These are phyloP conservation scores for Toxostoma redivivum DNA, from an alignment of 2,113 vertebrate species.

Conservation along the genomic window DNA sequence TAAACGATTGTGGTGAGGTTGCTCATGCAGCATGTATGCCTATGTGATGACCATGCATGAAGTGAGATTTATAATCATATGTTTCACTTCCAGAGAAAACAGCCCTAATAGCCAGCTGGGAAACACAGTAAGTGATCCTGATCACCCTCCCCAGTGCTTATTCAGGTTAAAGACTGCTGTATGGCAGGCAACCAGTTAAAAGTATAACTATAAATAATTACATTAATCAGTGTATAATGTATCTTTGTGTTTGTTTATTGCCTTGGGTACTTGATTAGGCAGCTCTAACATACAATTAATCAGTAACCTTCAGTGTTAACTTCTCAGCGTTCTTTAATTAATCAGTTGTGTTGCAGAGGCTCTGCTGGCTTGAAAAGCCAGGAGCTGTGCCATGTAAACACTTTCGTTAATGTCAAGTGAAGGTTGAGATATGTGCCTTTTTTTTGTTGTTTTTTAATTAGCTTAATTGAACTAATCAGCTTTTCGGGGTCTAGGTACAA, in stretches of 20 bases:
- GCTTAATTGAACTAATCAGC: constrained; percentile 61
- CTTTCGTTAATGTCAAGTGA: constrained; percentile 72
- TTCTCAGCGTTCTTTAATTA: constrained; percentile 70
- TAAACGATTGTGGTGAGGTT: background rate
- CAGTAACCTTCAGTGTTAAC: constrained; percentile 71
- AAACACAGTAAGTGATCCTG: background rate
- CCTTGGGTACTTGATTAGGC: constrained; percentile 73
- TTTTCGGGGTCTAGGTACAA: constrained; percentile 27
- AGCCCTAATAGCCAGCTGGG: background rate
- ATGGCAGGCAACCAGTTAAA: constrained; percentile 55
- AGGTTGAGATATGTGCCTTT: constrained; percentile 50
- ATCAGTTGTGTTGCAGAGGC: constrained; percentile 53
- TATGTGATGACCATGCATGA: background rate
- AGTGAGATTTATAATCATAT: background rate
- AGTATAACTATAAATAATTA: constrained; percentile 49
- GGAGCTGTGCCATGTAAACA: constrained; percentile 69
- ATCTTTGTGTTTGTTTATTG: constrained; percentile 73
- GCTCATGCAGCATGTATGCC: background rate
- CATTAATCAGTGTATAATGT: constrained; percentile 59
- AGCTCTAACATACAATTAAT: constrained; percentile 73
- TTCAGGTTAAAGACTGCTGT: background rate
- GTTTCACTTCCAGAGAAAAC: background rate
- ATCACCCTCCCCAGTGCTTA: background rate
- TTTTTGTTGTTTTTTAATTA: constrained; percentile 2
- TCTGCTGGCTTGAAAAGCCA: constrained; percentile 56